These are phyloP conservation scores for Parapristionchus giblindavisi DNA, from an alignment of 2,888 invertebrate species.

Conservation along the genomic window DNA sequence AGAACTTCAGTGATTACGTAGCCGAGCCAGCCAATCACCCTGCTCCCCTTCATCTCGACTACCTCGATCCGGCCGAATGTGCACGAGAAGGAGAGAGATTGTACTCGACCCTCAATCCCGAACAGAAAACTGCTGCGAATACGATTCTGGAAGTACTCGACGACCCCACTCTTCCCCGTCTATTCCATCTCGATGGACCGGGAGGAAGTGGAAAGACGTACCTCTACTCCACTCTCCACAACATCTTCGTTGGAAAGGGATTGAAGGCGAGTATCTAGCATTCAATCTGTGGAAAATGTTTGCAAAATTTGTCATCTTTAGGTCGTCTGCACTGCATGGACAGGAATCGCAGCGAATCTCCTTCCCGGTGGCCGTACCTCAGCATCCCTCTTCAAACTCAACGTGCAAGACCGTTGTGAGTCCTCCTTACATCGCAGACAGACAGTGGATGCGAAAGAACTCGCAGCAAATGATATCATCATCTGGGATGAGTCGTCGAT, in stretches of 20 bases:
- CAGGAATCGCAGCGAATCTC: constrained; percentile 43
- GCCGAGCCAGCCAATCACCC: background rate
- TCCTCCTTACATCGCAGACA: background rate
- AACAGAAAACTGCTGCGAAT: constrained; percentile 37
- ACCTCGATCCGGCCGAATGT: constrained; percentile 12
- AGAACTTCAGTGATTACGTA: background rate
- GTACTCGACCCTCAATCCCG: constrained; percentile 17
- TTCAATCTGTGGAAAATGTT: too few species aligned
- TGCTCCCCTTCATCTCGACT: background rate
- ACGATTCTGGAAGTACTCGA: constrained; percentile 32
- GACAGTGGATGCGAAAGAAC: background rate
- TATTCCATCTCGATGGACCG: constrained; percentile 70
- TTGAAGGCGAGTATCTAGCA: background rate
- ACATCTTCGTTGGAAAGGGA: constrained; percentile 62
- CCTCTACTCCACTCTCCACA: constrained; percentile 69
- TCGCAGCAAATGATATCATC: constrained; percentile 30
- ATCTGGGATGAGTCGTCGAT: constrained; percentile 42
- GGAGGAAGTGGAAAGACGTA: constrained; percentile 72
- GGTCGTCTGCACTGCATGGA: constrained; percentile 40
- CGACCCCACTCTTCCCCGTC: background rate
- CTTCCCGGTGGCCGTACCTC: constrained; percentile 44
- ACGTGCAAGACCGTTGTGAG: background rate
- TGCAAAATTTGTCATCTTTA: too few species aligned
- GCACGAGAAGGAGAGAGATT: constrained; percentile 33
- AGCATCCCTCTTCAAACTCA: constrained; percentile 39